Conservation (phyloP, 2,888 invertebrate genomes). For the Machimus atricapillus region DNA sequence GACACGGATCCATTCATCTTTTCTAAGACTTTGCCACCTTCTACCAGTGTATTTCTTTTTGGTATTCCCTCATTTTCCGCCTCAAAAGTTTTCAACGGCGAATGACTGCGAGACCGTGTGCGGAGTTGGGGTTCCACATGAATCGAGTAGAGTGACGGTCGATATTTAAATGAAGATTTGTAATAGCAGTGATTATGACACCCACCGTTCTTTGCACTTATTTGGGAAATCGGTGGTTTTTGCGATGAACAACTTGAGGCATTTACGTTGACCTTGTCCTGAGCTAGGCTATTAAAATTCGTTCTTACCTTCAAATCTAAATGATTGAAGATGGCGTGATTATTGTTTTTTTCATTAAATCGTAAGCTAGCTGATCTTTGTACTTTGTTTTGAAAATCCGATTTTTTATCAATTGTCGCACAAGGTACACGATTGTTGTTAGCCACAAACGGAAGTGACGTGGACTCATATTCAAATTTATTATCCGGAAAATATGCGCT, state of each 20-base stretch:
- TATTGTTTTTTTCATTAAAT: background rate
- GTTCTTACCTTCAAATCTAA: background rate
- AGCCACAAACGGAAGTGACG: constrained; percentile 44
- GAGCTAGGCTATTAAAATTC: background rate
- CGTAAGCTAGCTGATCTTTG: constrained; percentile 40
- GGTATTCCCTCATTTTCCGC: background rate
- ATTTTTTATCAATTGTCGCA: background rate
- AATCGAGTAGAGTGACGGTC: background rate
- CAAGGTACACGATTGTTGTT: background rate
- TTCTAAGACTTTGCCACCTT: constrained; percentile 44
- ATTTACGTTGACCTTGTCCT: background rate
- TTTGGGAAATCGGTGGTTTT: background rate
- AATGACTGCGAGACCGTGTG: constrained; percentile 45
- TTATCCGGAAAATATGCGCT: background rate
- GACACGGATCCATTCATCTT: constrained; percentile 46
- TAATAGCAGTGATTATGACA: constrained; percentile 43
- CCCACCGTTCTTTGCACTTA: constrained; percentile 36
- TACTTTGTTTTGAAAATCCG: background rate
- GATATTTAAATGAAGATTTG: constrained; percentile 3
- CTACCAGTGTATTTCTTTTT: constrained; percentile 38
- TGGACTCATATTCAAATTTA: constrained; percentile 38
- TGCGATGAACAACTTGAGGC: background rate
- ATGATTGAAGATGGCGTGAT: background rate
- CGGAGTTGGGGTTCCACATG: constrained; percentile 2
- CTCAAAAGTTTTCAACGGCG: constrained; percentile 42